Evolutionary conservation across 2,797 vertebrate species (phyloP), one percentile per base, ranked within the genome.

Genomic region (Channa striata): DNA sequence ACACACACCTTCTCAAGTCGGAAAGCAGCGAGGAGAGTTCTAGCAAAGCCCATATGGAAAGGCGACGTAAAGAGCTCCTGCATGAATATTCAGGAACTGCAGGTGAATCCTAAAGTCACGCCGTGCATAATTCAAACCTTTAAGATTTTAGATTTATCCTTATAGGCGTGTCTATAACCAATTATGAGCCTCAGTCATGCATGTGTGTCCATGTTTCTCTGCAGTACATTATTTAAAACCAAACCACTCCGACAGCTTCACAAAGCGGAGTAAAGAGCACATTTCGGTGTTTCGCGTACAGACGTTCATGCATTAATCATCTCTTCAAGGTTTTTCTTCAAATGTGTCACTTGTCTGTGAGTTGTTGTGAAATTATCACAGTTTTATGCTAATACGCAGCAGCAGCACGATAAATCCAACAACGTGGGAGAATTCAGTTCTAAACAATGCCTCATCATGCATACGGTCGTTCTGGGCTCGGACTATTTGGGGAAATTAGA

Each of bases 81-180:
- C 46, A 66, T 47, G 78, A 78, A 84, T 30, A 4, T 30, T 30
- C 25, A 82, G 77, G 77, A 80, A 77, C 64, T 56, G 25, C 59
- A 72, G 61, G 54, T 65, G 80, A 80, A 68, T 83, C 40, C n/a
- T 68, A 60, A 75, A 72, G 60, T 61, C 47, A 37, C 61, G 30
- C 5, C 40, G 19, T 46, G 20, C 33, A 52, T 83, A 61, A 83
- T 84, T 83, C 40, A 75, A 72, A 74, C 77, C 12, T 57, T 30
- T 4, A 30, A 30, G 25, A 30, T 4, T 30, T 30, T 30, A 30
- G 25, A 6, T 30, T 30, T 30, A 30, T 30, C n/a, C n/a, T n/a
- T 30, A 30, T 4, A 30, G 2, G 4, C 25, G 25, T 30, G 25
- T 30, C 25, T 3, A 30, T 30, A 30, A 30, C 25, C 25, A 30